Evolutionary conservation across 2,113 vertebrate species (phyloP), one percentile per base, ranked within the genome.

Genomic region (Peromyscus maniculatus): DNA sequence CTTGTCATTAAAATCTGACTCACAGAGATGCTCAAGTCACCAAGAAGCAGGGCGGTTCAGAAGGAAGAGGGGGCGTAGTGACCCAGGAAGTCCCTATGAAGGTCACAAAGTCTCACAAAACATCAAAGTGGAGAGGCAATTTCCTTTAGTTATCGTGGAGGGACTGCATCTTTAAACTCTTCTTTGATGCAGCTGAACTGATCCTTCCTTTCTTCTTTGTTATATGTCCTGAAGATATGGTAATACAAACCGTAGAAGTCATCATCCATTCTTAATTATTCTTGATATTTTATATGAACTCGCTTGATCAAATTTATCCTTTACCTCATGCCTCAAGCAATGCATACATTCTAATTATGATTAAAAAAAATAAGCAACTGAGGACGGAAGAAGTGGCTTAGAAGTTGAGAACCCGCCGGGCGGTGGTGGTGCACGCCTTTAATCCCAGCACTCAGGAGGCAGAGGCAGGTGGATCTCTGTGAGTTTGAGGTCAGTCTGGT

Each of bases 71-170:
- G 98, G 98, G 95, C 97, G 98, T 3, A 46, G 94, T 98, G 98
- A 98, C 98, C 98, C 95, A 93, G 96, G 88, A 97, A 97, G 95
- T 97, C 93, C 97, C 84, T 96, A 89, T 59, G 94, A 75, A 93
- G 95, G 96, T 92, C 89, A 91, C n/a, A 87, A 92, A 96, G 97
- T 98, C 94, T 98, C 95, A 93, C 97, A 95, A 97, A 97, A 98
- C 97, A 98, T 98, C 96, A 97, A 97, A 98, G 97, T 80, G 93
- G 97, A 97, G 96, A 97, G 93, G 94, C 83, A 95, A 87, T 64
- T 98, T 98, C 87, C 93, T 93, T 91, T 3, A 5, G 64, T 90
- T 94, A 92, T 80, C 95, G 90, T 36, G 89, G 94, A 87, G 91
- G 83, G 79, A 93, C 97, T 95, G 31, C 80, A 33, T 79, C 80